Percentiles rank a stretch among this genome's conserved stretches.
Evolutionary conservation across 2,797 vertebrate genomes (phyloP).

Genomic region (Danio choprae): DNA sequence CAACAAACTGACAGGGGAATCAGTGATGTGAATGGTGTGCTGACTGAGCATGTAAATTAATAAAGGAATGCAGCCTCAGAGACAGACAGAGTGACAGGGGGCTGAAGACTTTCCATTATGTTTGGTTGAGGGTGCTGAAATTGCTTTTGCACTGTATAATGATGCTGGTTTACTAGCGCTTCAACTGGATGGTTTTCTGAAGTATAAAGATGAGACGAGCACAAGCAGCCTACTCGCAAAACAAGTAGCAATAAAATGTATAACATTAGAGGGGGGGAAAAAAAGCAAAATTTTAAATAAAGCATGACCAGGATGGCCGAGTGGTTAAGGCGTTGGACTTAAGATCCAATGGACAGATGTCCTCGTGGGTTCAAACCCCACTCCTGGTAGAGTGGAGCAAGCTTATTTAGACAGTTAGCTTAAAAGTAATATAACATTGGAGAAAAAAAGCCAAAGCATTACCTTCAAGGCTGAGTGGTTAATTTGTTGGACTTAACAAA

Average conservation of each 20-base stretch:
- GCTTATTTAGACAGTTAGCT: too few species aligned
- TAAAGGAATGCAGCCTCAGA: constrained; percentile 21
- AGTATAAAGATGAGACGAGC: background rate
- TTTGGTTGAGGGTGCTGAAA: constrained; percentile 17
- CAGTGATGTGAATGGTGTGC: constrained; percentile 24
- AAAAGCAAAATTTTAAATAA: too few species aligned
- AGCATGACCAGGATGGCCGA: background rate
- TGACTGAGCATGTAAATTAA: constrained; percentile 25
- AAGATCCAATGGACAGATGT: background rate
- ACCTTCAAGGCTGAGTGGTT: too few species aligned
- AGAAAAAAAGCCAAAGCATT: too few species aligned
- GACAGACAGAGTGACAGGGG: constrained; percentile 6
- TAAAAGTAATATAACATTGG: too few species aligned
- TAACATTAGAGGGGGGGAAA: background rate
- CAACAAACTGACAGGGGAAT: constrained; percentile 21
- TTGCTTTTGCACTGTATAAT: constrained; percentile 36
- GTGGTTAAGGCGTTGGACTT: background rate
- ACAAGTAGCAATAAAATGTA: too few species aligned
- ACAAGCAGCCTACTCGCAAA: background rate
- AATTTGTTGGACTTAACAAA: too few species aligned
- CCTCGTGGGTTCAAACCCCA: background rate
- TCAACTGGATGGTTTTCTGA: constrained; percentile 18
- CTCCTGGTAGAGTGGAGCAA: background rate
- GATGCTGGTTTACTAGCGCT: constrained; percentile 32
- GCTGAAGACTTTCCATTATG: constrained; percentile 35